Conservation (phyloP, 2,888 invertebrate genomes). For the Neelides folsomi region DNA sequence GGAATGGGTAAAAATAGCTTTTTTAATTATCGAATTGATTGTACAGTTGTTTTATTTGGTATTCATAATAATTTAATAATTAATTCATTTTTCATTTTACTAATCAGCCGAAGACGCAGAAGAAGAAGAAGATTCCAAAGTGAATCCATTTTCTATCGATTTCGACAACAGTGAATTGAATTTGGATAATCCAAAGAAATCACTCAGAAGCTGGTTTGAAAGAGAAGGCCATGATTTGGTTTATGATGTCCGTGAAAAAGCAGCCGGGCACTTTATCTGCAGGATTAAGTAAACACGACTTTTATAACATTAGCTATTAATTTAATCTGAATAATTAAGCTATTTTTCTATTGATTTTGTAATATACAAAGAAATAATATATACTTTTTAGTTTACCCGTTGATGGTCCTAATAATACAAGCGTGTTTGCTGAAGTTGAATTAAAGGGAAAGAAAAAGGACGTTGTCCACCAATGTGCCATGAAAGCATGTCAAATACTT, state of each 20-base stretch:
- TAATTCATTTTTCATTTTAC: neutral
- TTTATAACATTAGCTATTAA: neutral
- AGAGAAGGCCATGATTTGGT: constrained; percentile 76
- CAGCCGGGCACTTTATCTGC: constrained; percentile 73
- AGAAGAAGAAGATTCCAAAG: constrained; percentile 59
- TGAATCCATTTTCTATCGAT: constrained; percentile 62
- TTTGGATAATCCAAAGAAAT: constrained; percentile 88
- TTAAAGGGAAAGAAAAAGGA: constrained; percentile 90
- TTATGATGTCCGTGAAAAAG: constrained; percentile 75
- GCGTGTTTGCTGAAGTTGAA: constrained; percentile 68
- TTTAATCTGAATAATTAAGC: too few species aligned
- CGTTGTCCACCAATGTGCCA: constrained; percentile 77
- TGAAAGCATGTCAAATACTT: constrained; percentile 84
- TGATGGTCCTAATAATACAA: constrained; percentile 51
- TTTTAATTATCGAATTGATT: constrained; percentile 2
- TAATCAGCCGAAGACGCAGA: constrained; percentile 59
- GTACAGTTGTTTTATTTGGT: constrained; percentile 3
- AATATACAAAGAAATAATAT: constrained; percentile 1
- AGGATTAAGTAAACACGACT: constrained; percentile 44
- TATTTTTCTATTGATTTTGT: constrained; percentile 8
- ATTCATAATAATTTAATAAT: neutral
- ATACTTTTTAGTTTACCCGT: constrained; percentile 55
- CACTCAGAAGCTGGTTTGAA: constrained; percentile 84
- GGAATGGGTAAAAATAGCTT: constrained; percentile 56
- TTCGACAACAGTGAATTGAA: constrained; percentile 51